These are phyloP conservation scores for Mesembrinibis cayennensis DNA, from an alignment of 2,113 vertebrate species.

Conservation along the genomic window DNA sequence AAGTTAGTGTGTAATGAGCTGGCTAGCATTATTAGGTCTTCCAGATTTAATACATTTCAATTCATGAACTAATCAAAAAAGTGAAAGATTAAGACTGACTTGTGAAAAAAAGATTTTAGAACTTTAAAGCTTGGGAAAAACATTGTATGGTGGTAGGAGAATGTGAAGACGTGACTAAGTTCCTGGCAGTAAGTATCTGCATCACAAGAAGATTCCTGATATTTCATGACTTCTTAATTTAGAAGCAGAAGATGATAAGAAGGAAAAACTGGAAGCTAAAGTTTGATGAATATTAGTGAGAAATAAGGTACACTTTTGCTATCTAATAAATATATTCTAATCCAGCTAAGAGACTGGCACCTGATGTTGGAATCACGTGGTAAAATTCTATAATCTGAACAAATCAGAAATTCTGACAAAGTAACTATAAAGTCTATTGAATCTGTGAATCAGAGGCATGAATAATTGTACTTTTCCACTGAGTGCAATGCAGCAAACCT, in stretches of 20 bases:
- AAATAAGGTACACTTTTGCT: background rate
- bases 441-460: background rate
- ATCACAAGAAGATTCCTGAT: background rate
- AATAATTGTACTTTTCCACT: background rate
- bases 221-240: background rate
- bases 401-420: background rate
- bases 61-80: slow-evolving; percentile 1
- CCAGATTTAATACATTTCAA: slow-evolving; percentile 23
- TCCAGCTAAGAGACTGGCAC: background rate
- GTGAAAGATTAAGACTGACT: background rate
- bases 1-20: background rate
- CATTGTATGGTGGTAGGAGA: background rate
- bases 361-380: background rate
- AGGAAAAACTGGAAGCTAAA: background rate
- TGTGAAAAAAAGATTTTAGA: background rate
- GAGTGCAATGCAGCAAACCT: background rate
- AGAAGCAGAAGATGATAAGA: background rate
- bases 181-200: background rate
- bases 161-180: background rate
- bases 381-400: background rate
- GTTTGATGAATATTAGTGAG: background rate
- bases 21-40: background rate
- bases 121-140: background rate
- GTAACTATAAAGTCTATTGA: background rate
- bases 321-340: background rate